phyloP scores from a whole-genome alignment of 1,140 invertebrate genomes.

The Chymomyza costata region DNA sequence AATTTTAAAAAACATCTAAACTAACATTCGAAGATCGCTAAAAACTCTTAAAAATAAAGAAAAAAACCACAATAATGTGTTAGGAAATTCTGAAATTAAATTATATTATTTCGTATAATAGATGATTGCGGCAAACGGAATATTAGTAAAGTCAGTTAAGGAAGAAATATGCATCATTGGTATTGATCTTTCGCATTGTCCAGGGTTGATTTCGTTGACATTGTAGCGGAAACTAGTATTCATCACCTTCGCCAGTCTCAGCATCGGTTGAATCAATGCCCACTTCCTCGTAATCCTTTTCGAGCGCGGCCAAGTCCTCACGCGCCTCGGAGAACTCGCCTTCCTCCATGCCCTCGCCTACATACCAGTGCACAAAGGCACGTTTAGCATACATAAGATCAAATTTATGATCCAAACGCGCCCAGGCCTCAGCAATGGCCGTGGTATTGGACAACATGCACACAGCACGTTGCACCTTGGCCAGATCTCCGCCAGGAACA shows the following conservation, averaged over 20 bases:
- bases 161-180: too few species aligned
- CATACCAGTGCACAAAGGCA: slow-evolving; percentile 87
- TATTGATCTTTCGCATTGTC: too few species aligned
- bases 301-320: slow-evolving; percentile 87
- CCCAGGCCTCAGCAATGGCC: slow-evolving; percentile 91
- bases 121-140: too few species aligned
- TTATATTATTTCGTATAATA: too few species aligned
- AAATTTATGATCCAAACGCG: slow-evolving; percentile 87
- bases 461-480: slow-evolving; percentile 89
- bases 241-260: slow-evolving; percentile 77
- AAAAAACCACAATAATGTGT: too few species aligned
- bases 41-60: too few species aligned
- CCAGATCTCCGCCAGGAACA: slow-evolving; percentile 87
- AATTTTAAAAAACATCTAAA: not conserved
- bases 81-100: too few species aligned
- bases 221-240: too few species aligned
- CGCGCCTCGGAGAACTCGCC: slow-evolving; percentile 90
- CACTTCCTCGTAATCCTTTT: slow-evolving; percentile 85
- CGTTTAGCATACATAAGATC: slow-evolving; percentile 88
- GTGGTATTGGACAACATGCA: slow-evolving; percentile 93
- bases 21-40: too few species aligned
- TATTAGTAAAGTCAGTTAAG: too few species aligned
- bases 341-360: slow-evolving; percentile 87
- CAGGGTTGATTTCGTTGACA: too few species aligned
- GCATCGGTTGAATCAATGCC: slow-evolving; percentile 80